Base-by-base conservation (phyloP, 2,113 vertebrate genomes). In the Sebastes schlegelii region DNA sequence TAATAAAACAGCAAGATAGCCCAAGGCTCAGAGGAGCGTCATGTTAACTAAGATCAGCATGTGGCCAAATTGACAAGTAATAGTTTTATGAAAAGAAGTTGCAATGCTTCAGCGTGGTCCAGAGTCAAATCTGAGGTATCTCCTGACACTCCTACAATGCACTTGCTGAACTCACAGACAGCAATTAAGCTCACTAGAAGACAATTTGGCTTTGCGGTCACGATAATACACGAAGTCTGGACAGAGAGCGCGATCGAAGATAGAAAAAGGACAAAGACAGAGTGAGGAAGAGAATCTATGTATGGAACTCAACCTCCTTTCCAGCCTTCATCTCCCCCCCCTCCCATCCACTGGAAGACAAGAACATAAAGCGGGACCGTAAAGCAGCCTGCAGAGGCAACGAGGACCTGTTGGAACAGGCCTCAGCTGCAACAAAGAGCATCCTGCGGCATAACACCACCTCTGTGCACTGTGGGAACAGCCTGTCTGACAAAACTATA, bases 391-490 rank as follows among this genome's bases (percentile, higher is more conserved):
- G 87, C 86, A 87, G 79, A 87, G 87, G 91, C 88, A 90, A 78
- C 11, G 55, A 60, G 74, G 87, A 91, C 95, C 91, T 95, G 95
- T 95, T 87, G 43, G 77, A 86, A 95, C 95, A 95, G 89, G 95
- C 84, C 88, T 86, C 51, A 79, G 69, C 88, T 82, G 78, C 89
- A 92, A 94, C 94, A 95, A 94, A 95, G 94, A 92, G 82, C 89
- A 92, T 92, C 91, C 91, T 85, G 80, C 88, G 84, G 87, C 82
- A 89, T 69, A 83, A 87, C 79, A 91, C 85, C 80, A 79, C 61
- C 88, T 70, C 86, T 75, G 68, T 87, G 79, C 78, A 76, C 66
- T 69, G 71, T 85, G 72, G 80, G 77, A 86, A 82, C 69, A 80
- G 61, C 45, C 70, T 57, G 54, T 34, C 65, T 60, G 14, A 72